Percentiles rank a stretch among this genome's conserved stretches.
Evolutionary conservation across 1,140 invertebrate species (phyloP).

Genomic region (Euwallacea similis): DNA sequence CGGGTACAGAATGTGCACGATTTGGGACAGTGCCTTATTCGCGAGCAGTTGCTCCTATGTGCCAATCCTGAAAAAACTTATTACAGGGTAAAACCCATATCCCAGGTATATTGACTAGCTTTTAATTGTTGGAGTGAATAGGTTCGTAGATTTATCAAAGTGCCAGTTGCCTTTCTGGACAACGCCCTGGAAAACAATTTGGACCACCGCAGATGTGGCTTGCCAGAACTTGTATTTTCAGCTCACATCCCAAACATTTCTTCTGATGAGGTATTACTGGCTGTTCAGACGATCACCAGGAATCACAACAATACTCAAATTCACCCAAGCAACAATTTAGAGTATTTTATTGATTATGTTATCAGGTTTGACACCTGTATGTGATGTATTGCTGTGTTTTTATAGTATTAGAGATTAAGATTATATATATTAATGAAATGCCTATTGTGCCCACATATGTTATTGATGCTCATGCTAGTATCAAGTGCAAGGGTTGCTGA

Average conservation of each 20-base stretch:
- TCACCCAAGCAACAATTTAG: slow-evolving; percentile 21
- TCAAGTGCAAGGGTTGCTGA: too few relatives aligned
- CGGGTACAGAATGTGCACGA: slow-evolving; percentile 22
- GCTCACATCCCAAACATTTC: neutral
- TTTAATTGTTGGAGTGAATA: neutral
- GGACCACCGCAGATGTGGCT: slow-evolving; percentile 34
- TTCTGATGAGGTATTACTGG: neutral
- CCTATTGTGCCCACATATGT: too few relatives aligned
- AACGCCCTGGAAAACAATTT: slow-evolving; percentile 27
- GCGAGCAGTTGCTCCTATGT: slow-evolving; percentile 14
- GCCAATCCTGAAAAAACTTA: neutral
- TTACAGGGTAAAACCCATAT: neutral
- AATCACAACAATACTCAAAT: neutral
- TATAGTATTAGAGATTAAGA: too few relatives aligned
- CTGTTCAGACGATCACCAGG: neutral
- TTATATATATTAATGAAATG: too few relatives aligned
- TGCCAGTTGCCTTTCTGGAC: neutral
- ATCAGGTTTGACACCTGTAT: too few relatives aligned
- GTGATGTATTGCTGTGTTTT: too few relatives aligned
- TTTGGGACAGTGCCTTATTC: slow-evolving; percentile 21
- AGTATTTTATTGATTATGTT: slow-evolving; percentile 39
- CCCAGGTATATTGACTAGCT: too few relatives aligned
- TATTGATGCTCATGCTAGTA: too few relatives aligned
- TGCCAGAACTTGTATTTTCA: slow-evolving; percentile 3
- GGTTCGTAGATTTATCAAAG: slow-evolving; percentile 32